These are phyloP conservation scores for Ostrea denselamellosa DNA, from an alignment of 1,140 invertebrate species.

Conservation along the genomic window DNA sequence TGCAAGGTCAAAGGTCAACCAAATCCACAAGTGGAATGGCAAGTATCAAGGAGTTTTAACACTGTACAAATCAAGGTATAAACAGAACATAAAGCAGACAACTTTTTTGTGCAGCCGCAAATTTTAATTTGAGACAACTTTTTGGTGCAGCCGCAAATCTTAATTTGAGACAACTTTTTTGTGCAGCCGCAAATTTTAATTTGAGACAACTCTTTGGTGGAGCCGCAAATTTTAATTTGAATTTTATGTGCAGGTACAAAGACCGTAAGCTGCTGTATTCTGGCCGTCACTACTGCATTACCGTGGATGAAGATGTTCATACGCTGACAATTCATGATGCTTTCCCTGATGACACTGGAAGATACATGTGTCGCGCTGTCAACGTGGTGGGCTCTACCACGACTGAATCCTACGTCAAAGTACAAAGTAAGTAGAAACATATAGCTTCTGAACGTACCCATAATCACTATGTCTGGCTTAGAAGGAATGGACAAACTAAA, in stretches of 20 bases:
- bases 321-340: constrained; percentile 69
- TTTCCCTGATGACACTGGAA: constrained; percentile 92
- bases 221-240: background rate
- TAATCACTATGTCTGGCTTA: background rate
- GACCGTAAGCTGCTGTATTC: constrained; percentile 71
- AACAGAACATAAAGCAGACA: too few relatives aligned
- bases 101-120: too few relatives aligned
- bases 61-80: too few relatives aligned
- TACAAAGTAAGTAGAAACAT: constrained; percentile 68
- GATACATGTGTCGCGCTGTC: constrained; percentile 98
- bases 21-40: constrained; percentile 74
- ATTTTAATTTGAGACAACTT: too few relatives aligned
- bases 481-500: too few relatives aligned
- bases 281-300: constrained; percentile 68
- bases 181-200: too few relatives aligned
- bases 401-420: constrained; percentile 71
- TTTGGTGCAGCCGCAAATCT: too few relatives aligned
- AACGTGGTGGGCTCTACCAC: constrained; percentile 90
- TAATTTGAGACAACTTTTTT: too few relatives aligned
- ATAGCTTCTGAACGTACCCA: background rate
- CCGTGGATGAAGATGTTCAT: constrained; percentile 62
- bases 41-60: constrained; percentile 45
- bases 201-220: too few relatives aligned
- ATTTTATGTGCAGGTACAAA: constrained; percentile 70
- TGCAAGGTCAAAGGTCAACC: constrained; percentile 73